Evolutionary conservation across 2,113 vertebrate species (phyloP), one percentile per base, ranked within the genome.

Genomic region (Psilopsiagon aymara): DNA sequence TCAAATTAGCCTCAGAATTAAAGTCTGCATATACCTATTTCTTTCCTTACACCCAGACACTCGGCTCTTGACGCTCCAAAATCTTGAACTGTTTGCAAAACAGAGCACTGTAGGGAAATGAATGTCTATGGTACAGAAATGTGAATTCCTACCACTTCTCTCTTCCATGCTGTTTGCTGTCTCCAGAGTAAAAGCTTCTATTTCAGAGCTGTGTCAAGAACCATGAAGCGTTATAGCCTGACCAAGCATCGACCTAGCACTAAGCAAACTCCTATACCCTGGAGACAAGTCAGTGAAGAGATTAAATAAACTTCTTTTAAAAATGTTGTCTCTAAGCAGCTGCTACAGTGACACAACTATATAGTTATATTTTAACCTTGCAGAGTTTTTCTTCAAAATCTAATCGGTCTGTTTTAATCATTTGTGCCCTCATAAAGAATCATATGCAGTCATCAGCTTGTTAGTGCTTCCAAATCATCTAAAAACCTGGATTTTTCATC

Each of bases 181-280:
- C 96, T 82, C 96, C 49, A 91, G 96, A 92, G 96, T 87, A 96
- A 96, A 96, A 96, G 96, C 92, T 96, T 96, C 96, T 97, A 77
- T 97, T 97, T 97, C 96, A 97, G 95, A 97, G 92, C 96, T 87
- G 86, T 94, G 96, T 95, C 94, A 94, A 95, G 92, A 96, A 80
- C 74, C 41, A 63, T 94, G 94, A 97, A 96, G 96, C 95, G 81
- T 95, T 97, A 95, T 52, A 95, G 91, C 86, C 77, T 97, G 96
- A 97, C 96, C 96, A 96, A 90, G 59, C 96, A 97, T 94, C 49
- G 95, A 97, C 96, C 96, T 92, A 73, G 94, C 95, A 77, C 89
- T 95, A 85, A 92, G 89, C 74, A 92, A 91, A 94, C 88, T 94
- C 81, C 75, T 89, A 95, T 95, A 81, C 96, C 83, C 95, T 85